Evolutionary conservation across 2,888 invertebrate genomes (phyloP).

Genomic region (Rhopalosiphum nymphaeae): DNA sequence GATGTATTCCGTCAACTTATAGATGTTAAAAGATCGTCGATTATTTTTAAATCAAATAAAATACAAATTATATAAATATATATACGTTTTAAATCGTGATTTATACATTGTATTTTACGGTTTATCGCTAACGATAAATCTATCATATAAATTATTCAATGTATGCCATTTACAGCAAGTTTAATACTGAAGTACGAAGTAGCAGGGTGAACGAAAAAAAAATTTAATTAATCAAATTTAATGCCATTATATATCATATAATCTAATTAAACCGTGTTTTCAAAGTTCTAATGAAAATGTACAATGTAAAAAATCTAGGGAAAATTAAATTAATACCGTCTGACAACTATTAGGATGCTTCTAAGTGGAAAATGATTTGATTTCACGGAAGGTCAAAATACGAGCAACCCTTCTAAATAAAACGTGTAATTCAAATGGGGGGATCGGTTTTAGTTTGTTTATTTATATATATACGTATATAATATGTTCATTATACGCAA

Average conservation of each 20-base stretch:
- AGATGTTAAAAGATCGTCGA: neutral
- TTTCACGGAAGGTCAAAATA: constrained; percentile 31
- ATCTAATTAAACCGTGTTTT: neutral
- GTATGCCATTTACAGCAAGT: neutral
- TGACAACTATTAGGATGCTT: constrained; percentile 31
- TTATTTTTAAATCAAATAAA: neutral
- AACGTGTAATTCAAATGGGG: constrained; percentile 43
- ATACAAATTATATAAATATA: neutral
- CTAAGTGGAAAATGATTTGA: constrained; percentile 53
- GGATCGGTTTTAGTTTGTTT: constrained; percentile 26
- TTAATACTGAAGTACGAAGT: neutral
- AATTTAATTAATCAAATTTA: neutral
- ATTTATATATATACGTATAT: neutral
- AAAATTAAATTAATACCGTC: constrained; percentile 39
- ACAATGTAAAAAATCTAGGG: neutral
- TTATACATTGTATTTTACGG: neutral
- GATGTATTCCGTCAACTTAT: neutral
- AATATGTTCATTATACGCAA: neutral
- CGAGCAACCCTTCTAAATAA: constrained; percentile 32
- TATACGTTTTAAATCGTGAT: neutral
- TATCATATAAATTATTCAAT: neutral
- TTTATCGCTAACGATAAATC: neutral
- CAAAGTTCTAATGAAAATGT: constrained; percentile 4
- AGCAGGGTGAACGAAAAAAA: neutral
- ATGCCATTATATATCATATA: neutral